These are phyloP conservation scores for Bolinopsis microptera DNA, from an alignment of 37 sponge, comb jelly and placozoan genomes.

Conservation along the genomic window DNA sequence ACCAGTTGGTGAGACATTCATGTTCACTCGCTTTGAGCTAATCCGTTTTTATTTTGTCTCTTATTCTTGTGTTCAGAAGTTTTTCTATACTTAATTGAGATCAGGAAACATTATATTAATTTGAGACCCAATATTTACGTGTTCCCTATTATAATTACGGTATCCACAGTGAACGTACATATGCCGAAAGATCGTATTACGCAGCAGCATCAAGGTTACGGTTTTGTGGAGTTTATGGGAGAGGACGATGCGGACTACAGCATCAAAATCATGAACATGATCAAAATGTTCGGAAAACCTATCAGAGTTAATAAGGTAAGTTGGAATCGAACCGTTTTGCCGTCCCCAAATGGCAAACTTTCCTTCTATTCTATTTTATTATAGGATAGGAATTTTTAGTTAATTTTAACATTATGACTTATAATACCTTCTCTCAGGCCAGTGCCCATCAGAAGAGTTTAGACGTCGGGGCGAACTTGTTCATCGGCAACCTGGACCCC, in stretches of 20 bases:
- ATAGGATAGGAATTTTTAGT: too few species aligned
- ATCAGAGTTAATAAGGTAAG: constrained; percentile 95
- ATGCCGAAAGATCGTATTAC: constrained; percentile 96
- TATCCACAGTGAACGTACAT: constrained; percentile 89
- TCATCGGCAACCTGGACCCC: constrained; percentile 95
- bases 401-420: too few species aligned
- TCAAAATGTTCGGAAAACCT: constrained; percentile 93
- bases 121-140: too few species aligned
- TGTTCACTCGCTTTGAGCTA: neutral
- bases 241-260: constrained; percentile 99
- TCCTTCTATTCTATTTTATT: too few species aligned
- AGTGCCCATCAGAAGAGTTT: constrained; percentile 93
- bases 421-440: too few species aligned
- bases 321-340: too few species aligned
- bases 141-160: too few species aligned
- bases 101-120: too few species aligned
- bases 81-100: too few species aligned
- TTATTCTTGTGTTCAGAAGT: too few species aligned
- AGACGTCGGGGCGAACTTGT: constrained; percentile 96
- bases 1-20: constrained; percentile 78
- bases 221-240: constrained; percentile 95
- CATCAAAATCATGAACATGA: constrained; percentile 99
- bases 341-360: too few species aligned
- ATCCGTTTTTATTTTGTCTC: too few species aligned
- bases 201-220: constrained; percentile 88